Conservation (phyloP, 2,797 vertebrate genomes). For the Malurus leucopterus region DNA sequence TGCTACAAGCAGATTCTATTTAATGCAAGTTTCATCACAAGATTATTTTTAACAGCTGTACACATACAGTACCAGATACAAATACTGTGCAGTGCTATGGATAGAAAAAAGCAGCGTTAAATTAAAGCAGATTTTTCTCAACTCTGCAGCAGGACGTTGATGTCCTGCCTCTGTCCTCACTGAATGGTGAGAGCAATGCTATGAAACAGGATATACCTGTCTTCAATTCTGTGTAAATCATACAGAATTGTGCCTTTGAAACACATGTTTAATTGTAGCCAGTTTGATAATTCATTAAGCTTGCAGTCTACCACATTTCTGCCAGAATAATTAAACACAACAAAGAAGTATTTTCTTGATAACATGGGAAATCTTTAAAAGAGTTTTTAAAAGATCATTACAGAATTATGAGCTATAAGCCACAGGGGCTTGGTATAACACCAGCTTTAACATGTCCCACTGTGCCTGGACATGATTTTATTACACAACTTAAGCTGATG, state of each 20-base stretch:
- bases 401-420: neutral
- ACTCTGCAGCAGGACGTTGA: neutral
- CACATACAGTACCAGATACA: neutral
- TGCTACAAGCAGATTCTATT: neutral
- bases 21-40: neutral
- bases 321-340: neutral
- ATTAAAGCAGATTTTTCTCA: neutral
- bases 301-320: neutral
- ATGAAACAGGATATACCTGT: neutral
- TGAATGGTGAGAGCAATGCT: neutral
- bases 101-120: neutral
- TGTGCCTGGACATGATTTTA: neutral
- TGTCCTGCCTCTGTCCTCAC: neutral
- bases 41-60: neutral
- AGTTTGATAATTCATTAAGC: neutral
- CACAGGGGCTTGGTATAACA: neutral
- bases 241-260: neutral
- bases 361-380: neutral
- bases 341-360: neutral
- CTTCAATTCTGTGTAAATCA: neutral
- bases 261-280: neutral
- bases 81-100: neutral
- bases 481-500: neutral
- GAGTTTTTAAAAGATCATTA: neutral
- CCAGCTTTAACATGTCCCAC: neutral